Evolutionary conservation across 2,888 invertebrate species (phyloP).

Genomic region (Drosophila multiciliata): DNA sequence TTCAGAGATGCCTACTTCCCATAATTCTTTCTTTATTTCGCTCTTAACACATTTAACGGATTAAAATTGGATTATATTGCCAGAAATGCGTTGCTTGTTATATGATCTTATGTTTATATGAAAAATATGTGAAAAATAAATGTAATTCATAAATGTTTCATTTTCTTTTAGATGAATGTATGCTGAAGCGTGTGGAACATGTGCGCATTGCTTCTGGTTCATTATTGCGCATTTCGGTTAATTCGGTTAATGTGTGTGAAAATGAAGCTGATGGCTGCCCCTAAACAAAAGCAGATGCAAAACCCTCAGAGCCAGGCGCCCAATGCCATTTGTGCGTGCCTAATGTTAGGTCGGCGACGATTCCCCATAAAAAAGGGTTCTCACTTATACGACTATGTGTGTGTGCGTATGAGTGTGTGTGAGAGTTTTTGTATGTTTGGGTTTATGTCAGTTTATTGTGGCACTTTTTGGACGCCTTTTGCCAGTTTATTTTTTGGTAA

Average conservation of each 20-base stretch:
- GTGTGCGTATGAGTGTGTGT: constrained; percentile 1
- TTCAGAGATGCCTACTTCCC: neutral
- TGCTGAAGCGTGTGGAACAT: constrained; percentile 13
- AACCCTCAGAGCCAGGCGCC: constrained; percentile 31
- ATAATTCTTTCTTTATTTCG: neutral
- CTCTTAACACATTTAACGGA: neutral
- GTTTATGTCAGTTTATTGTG: constrained; percentile 60
- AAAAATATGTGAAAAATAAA: constrained; percentile 18
- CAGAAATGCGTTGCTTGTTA: constrained; percentile 18
- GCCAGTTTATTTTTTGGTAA: constrained; percentile 68
- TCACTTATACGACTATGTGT: constrained; percentile 44
- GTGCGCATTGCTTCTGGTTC: constrained; percentile 32
- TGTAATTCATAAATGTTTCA: constrained; percentile 16
- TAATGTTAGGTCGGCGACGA: constrained; percentile 59
- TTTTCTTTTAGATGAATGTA: constrained; percentile 3
- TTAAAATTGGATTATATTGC: constrained; percentile 21
- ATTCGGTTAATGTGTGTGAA: constrained; percentile 69
- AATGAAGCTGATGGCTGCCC: constrained; percentile 40
- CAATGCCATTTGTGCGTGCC: constrained; percentile 59
- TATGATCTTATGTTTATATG: neutral
- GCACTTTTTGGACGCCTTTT: constrained; percentile 62
- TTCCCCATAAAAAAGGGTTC: constrained; percentile 76
- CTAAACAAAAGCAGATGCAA: constrained; percentile 49
- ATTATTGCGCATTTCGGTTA: constrained; percentile 43
- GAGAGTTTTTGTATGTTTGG: constrained; percentile 30